A percentile compares a stretch with the other conserved stretches of the same genome.
Evolutionary conservation across 2,888 invertebrate genomes (phyloP).

Genomic region (Steinernema carpocapsae): DNA sequence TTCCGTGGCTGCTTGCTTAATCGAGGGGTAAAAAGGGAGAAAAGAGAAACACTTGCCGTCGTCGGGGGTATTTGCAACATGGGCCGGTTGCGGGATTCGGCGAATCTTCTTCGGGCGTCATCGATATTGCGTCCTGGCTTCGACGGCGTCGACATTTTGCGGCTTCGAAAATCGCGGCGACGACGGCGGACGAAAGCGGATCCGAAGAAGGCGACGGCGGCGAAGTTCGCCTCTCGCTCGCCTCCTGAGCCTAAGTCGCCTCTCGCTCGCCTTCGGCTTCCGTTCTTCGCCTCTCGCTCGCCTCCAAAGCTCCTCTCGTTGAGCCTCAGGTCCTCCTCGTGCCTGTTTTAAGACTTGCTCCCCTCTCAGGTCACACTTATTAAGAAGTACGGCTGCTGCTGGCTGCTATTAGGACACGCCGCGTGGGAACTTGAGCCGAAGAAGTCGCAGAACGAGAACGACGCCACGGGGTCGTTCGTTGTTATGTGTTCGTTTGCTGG

Average conservation of each 20-base stretch:
- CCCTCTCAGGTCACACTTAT: background rate
- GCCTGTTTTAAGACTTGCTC: background rate
- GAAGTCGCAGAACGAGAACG: background rate
- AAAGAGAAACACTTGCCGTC: background rate
- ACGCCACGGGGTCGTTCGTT: background rate
- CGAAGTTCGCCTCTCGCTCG: too few relatives aligned
- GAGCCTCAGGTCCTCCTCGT: too few relatives aligned
- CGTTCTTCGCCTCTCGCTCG: too few relatives aligned
- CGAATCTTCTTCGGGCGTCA: constrained; percentile 3
- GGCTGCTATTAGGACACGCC: too few relatives aligned
- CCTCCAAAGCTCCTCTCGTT: too few relatives aligned
- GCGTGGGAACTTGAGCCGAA: background rate
- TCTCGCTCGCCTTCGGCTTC: too few relatives aligned
- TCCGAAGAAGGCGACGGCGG: too few relatives aligned
- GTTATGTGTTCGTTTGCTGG: background rate
- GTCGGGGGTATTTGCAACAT: background rate
- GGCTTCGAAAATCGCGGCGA: background rate
- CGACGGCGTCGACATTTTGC: background rate
- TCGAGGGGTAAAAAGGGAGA: background rate
- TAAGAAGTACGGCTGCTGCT: background rate
- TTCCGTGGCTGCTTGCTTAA: background rate
- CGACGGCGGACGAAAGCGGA: background rate
- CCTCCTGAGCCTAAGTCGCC: too few relatives aligned
- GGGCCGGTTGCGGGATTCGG: constrained; percentile 9
- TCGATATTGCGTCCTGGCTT: constrained; percentile 7